Conservation (phyloP, 2,113 vertebrate genomes). For the Apodemus sylvaticus region DNA sequence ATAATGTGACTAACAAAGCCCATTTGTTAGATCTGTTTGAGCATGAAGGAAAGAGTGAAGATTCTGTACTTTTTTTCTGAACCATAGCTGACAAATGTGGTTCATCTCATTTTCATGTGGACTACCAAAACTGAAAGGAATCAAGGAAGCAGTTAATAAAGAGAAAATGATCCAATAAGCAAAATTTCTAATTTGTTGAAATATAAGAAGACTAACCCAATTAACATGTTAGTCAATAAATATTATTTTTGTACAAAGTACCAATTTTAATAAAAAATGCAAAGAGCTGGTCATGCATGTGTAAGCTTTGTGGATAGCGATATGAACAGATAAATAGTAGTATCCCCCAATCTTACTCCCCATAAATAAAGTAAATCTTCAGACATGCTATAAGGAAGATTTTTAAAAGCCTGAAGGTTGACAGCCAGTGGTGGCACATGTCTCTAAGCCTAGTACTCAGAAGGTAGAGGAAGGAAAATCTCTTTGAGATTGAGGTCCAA, state of each 20-base stretch:
- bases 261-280: background rate
- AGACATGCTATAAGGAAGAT: background rate
- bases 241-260: background rate
- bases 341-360: background rate
- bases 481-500: background rate
- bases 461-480: background rate
- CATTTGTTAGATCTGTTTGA: background rate
- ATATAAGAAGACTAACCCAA: background rate
- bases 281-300: background rate
- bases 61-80: conserved; percentile 4
- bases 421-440: background rate
- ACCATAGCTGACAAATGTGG: background rate
- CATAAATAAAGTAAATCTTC: background rate
- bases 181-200: background rate
- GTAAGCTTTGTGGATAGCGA: background rate
- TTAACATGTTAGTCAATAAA: background rate
- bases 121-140: background rate
- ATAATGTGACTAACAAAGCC: background rate
- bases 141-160: background rate
- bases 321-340: background rate
- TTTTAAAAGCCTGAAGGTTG: background rate
- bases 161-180: background rate
- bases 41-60: background rate
- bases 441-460: background rate
- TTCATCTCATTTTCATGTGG: background rate